Percentiles rank a stretch among this genome's conserved stretches.
Conservation (phyloP, 2,888 invertebrate genomes). For the Melolontha melolontha region DNA sequence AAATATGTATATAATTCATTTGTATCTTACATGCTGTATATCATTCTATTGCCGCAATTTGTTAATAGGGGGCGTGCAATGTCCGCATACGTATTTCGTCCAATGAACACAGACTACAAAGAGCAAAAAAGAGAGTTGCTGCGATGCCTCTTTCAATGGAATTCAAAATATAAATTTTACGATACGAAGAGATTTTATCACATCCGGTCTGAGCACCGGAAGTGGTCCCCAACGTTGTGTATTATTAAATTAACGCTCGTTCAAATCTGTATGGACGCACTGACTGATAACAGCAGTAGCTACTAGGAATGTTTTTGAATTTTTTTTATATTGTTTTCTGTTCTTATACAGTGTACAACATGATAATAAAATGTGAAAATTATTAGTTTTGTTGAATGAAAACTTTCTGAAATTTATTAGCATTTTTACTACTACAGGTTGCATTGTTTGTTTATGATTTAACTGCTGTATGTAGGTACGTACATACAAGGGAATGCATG, state of each 20-base stretch:
- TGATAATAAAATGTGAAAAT: slow-evolving; percentile 16
- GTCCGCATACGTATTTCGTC: neutral
- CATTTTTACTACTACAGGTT: slow-evolving; percentile 11
- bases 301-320: too few relatives aligned
- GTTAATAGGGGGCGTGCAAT: too few relatives aligned
- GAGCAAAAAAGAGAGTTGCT: slow-evolving; percentile 9
- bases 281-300: slow-evolving; percentile 23
- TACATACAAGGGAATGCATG: neutral
- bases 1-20: too few relatives aligned
- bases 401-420: slow-evolving; percentile 27
- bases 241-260: slow-evolving; percentile 26
- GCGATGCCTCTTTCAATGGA: slow-evolving; percentile 29
- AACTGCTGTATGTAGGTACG: slow-evolving; percentile 1
- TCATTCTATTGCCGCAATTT: too few relatives aligned
- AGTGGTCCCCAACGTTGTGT: slow-evolving; percentile 34
- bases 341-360: neutral
- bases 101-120: neutral
- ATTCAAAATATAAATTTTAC: slow-evolving; percentile 40
- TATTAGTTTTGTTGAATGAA: slow-evolving; percentile 18
- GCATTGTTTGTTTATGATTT: slow-evolving; percentile 30
- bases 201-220: slow-evolving; percentile 39
- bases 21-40: too few relatives aligned
- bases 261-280: slow-evolving; percentile 35
- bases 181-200: slow-evolving; percentile 41
- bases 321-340: slow-evolving; percentile 25